Evolutionary conservation across 2,888 invertebrate genomes (phyloP).

Genomic region (Choristoneura rosaceana): DNA sequence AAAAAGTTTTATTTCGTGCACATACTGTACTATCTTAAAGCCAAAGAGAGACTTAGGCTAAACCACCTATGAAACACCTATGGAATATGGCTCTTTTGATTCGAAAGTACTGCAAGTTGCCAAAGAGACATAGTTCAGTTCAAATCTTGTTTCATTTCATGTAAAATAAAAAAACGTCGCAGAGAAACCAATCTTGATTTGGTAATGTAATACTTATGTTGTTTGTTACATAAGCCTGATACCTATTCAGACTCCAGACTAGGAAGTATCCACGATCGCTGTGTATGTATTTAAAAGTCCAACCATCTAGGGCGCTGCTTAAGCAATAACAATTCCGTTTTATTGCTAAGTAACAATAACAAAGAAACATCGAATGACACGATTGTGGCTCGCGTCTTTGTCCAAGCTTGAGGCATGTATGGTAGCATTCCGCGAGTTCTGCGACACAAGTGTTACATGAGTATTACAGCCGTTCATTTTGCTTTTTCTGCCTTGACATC

Average conservation of each 20-base stretch:
- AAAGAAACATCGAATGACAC: slow-evolving; percentile 55
- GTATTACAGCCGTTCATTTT: slow-evolving; percentile 18
- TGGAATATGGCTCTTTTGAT: too few species aligned
- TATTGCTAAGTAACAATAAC: slow-evolving; percentile 57
- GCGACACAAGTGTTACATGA: slow-evolving; percentile 21
- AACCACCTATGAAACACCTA: too few species aligned
- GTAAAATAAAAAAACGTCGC: neutral
- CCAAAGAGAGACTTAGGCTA: too few species aligned
- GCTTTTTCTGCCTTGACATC: slow-evolving; percentile 21
- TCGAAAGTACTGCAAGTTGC: neutral
- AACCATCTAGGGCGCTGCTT: slow-evolving; percentile 32
- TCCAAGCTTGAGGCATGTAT: slow-evolving; percentile 46
- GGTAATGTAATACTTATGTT: neutral
- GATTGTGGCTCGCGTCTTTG: slow-evolving; percentile 55
- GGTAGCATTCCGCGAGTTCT: slow-evolving; percentile 37
- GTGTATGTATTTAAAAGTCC: slow-evolving; percentile 26
- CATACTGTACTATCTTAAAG: too few species aligned
- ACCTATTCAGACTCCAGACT: slow-evolving; percentile 7
- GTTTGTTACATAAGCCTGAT: neutral
- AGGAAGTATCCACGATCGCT: slow-evolving; percentile 20
- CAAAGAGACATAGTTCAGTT: neutral
- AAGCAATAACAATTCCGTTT: slow-evolving; percentile 53
- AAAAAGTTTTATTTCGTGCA: too few species aligned
- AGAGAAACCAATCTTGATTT: slow-evolving; percentile 1
- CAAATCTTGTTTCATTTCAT: neutral